Conservation (phyloP, 2,113 vertebrate genomes). For the Sitta europaea region DNA sequence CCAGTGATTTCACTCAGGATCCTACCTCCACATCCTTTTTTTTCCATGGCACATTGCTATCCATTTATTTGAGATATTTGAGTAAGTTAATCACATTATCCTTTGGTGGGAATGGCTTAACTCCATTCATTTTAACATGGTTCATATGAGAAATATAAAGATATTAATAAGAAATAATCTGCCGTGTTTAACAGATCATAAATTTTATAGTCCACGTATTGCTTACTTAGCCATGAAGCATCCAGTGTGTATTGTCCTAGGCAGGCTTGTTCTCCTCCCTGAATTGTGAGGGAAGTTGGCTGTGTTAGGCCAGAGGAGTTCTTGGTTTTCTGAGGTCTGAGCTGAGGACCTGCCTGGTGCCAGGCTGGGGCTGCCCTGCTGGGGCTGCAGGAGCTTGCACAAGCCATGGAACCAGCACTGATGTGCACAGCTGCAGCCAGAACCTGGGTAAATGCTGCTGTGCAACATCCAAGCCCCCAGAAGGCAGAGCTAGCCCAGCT, state of each 20-base stretch:
- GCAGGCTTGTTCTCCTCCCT: neutral
- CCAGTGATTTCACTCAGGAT: neutral
- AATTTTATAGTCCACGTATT: neutral
- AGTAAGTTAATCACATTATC: neutral
- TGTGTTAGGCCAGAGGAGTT: neutral
- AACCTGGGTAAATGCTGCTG: neutral
- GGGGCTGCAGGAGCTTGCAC: neutral
- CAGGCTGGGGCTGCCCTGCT: neutral
- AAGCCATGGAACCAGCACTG: neutral
- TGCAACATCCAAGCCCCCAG: neutral
- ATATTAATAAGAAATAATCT: neutral
- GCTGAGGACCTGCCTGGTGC: neutral
- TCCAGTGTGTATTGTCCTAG: neutral
- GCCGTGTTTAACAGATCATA: conserved; percentile 1
- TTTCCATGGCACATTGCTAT: neutral
- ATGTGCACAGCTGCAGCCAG: neutral
- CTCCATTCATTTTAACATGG: neutral
- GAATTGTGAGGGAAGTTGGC: neutral
- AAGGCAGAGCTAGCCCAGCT: neutral
- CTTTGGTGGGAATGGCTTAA: neutral
- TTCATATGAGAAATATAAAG: neutral
- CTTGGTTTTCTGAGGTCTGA: neutral
- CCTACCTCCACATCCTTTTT: neutral
- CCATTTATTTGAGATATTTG: neutral
- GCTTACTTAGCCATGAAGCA: neutral